These are phyloP conservation scores for Mesoligia furuncula DNA, from an alignment of 2,888 invertebrate genomes.

Conservation along the genomic window DNA sequence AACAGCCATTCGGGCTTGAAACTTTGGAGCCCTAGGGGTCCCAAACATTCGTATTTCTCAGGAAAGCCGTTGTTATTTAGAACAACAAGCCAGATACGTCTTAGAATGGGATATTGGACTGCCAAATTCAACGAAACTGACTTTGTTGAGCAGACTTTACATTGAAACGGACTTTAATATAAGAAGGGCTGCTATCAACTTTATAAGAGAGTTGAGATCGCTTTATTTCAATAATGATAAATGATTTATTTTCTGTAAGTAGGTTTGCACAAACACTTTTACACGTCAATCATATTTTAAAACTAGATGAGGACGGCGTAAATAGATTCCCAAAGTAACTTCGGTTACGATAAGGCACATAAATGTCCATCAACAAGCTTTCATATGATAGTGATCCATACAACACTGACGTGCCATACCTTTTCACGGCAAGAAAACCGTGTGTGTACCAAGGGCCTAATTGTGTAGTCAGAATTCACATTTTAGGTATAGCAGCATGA, in stretches of 20 bases:
- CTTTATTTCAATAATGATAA: constrained; percentile 19
- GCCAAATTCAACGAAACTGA: constrained; percentile 40
- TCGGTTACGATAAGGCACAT: background rate
- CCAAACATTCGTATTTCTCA: constrained; percentile 60
- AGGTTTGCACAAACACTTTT: no score
- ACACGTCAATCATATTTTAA: no score
- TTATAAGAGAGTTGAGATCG: constrained; percentile 6
- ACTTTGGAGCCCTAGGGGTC: constrained; percentile 64
- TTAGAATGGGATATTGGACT: constrained; percentile 50
- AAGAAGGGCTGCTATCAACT: constrained; percentile 24
- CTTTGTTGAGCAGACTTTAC: constrained; percentile 40
- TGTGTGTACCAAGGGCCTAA: background rate
- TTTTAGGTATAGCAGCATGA: background rate
- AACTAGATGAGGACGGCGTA: no score
- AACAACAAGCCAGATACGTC: constrained; percentile 56
- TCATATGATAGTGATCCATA: background rate
- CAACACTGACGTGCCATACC: background rate
- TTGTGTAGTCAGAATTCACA: background rate
- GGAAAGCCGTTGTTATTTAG: constrained; percentile 60
- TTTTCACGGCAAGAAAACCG: background rate
- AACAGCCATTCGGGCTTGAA: constrained; percentile 64
- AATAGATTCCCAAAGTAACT: background rate
- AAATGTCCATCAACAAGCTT: background rate
- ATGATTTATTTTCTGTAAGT: no score
- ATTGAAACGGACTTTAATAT: constrained; percentile 28